Percentiles rank a stretch among this genome's conserved stretches.
Conservation (phyloP, 92 coral and sea anemone genomes). For the Siderastrea radians region DNA sequence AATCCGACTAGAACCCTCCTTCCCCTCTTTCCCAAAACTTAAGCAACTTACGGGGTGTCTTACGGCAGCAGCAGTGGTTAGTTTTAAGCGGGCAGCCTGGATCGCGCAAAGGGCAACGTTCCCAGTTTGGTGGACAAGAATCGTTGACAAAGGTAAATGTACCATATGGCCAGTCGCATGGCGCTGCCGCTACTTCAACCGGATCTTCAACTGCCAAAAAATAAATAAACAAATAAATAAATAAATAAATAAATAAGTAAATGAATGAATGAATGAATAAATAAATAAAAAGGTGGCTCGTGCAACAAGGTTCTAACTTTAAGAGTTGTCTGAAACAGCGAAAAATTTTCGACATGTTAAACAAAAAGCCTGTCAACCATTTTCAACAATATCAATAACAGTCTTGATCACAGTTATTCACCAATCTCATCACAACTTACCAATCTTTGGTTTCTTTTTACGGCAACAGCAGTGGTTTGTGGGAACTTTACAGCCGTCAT, state of each 20-base stretch:
- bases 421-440: background rate
- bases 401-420: no score
- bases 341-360: no score
- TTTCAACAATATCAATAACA: no score
- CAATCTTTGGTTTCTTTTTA: background rate
- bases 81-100: background rate
- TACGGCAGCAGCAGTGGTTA: slow-evolving; percentile 2
- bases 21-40: background rate
- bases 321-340: no score
- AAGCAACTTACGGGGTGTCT: background rate
- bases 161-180: slow-evolving; percentile 1
- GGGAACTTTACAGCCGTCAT: background rate
- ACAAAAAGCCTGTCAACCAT: no score
- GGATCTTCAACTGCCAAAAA: background rate
- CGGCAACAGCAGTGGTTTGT: slow-evolving; percentile 14
- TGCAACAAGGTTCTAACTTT: no score
- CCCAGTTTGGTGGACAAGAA: background rate
- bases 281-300: no score
- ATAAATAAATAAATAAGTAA: no score
- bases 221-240: no score
- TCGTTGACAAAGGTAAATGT: background rate
- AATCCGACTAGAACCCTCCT: background rate
- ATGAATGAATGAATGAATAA: no score
- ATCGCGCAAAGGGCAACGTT: background rate
- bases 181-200: background rate